Evolutionary conservation across 2,797 vertebrate species (phyloP).

Genomic region (Cuculus canorus): DNA sequence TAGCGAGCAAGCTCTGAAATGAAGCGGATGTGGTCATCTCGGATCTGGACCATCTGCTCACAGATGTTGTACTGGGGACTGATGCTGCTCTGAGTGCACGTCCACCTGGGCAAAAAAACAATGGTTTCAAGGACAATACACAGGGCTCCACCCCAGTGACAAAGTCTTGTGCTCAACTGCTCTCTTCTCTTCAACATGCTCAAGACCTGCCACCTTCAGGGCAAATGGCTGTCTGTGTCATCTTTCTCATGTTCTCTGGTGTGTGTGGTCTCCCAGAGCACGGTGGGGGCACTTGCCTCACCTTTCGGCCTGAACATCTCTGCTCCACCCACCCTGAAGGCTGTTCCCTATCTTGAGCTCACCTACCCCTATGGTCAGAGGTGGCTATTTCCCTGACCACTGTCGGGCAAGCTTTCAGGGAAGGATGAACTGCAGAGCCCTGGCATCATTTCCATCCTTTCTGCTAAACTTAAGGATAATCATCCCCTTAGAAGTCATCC

Average conservation of each 20-base stretch:
- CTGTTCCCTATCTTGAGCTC: neutral
- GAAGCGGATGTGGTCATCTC: slow-evolving; percentile 98
- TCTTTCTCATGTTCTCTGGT: neutral
- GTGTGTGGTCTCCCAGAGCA: neutral
- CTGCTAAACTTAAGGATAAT: neutral
- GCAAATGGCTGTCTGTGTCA: neutral
- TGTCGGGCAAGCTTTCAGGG: neutral
- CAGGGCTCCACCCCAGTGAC: neutral
- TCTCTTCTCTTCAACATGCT: neutral
- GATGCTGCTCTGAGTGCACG: slow-evolving; percentile 97
- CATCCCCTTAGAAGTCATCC: neutral
- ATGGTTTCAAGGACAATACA: neutral
- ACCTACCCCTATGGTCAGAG: neutral
- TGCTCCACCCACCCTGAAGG: neutral
- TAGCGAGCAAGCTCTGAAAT: slow-evolving; percentile 98
- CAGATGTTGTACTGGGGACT: slow-evolving; percentile 99
- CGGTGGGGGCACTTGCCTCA: neutral
- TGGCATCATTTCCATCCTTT: neutral
- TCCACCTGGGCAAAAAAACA: slow-evolving; percentile 87
- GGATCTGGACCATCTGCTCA: slow-evolving; percentile 99
- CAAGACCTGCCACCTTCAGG: neutral
- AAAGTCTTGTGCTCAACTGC: neutral
- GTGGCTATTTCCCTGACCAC: neutral
- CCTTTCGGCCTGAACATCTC: neutral
- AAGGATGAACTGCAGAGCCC: neutral